A percentile compares a stretch with the other conserved stretches of the same genome.
Evolutionary conservation across 2,797 vertebrate genomes (phyloP).

Genomic region (Pyrocephalus nanus): DNA sequence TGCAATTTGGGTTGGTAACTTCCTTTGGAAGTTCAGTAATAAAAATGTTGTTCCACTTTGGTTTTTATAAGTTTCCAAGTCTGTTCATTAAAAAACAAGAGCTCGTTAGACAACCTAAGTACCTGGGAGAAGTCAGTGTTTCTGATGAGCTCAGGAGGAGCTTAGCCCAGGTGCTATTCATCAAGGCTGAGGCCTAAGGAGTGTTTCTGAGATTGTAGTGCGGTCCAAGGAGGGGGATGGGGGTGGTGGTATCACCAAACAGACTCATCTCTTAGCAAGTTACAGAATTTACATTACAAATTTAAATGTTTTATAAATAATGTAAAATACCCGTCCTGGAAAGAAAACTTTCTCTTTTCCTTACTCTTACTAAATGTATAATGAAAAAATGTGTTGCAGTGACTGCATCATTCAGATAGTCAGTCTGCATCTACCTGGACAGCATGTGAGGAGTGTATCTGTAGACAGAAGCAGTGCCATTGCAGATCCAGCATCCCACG

Average conservation of each 20-base stretch:
- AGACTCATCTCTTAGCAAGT: background rate
- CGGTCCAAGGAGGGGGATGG: background rate
- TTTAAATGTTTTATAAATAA: background rate
- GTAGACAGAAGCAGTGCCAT: rapidly evolving
- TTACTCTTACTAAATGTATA: background rate
- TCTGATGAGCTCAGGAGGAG: background rate
- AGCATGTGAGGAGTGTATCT: background rate
- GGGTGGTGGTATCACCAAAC: background rate
- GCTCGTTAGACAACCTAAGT: background rate
- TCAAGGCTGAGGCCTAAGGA: background rate
- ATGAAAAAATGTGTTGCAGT: background rate
- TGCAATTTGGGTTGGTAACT: background rate
- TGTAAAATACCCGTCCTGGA: background rate
- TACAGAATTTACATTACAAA: background rate
- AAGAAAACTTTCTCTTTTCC: background rate
- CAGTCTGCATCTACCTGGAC: background rate
- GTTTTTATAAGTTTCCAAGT: background rate
- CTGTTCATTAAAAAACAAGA: background rate
- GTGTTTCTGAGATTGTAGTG: background rate
- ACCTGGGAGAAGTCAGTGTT: background rate
- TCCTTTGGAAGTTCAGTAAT: background rate
- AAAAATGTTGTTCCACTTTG: background rate
- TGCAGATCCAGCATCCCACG: background rate
- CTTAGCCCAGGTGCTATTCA: background rate
- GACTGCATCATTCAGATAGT: background rate